phyloP scores from a whole-genome alignment of 2,113 vertebrate species.

The Lophura nycthemera region DNA sequence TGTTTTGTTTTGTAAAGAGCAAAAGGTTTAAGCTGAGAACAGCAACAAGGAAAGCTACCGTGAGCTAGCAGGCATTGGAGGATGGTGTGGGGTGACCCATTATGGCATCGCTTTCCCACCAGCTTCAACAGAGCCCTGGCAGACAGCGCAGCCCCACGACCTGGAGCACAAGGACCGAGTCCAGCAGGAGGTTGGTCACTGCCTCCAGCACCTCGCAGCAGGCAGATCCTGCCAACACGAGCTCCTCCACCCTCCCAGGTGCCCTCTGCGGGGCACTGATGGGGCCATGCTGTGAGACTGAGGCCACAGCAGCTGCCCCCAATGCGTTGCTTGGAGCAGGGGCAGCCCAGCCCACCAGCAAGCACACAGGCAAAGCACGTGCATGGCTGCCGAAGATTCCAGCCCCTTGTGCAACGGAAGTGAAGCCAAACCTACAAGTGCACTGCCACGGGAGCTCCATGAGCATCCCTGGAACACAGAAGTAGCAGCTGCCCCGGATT shows the following conservation, averaged over 20 bases:
- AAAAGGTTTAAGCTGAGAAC: neutral
- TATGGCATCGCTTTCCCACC: neutral
- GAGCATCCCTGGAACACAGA: neutral
- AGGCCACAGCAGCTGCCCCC: fast-evolving
- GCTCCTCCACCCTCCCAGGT: neutral
- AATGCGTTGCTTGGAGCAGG: neutral
- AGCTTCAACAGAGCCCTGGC: neutral
- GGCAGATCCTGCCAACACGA: fast-evolving
- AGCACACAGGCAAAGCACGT: neutral
- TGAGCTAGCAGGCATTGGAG: neutral
- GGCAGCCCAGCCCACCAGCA: neutral
- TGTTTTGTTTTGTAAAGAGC: neutral
- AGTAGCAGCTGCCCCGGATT: neutral
- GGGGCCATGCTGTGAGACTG: fast-evolving
- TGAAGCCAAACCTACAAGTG: neutral
- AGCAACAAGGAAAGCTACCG: neutral
- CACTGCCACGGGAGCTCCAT: neutral
- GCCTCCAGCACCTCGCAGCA: fast-evolving
- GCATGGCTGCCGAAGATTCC: neutral
- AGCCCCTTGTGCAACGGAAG: neutral
- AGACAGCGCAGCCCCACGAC: neutral
- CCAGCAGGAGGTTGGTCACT: fast-evolving
- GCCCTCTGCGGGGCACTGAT: fast-evolving
- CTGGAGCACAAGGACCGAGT: neutral
- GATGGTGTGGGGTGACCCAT: neutral